Conservation (phyloP, 2,888 invertebrate genomes). For the Chymomyza amoena region DNA sequence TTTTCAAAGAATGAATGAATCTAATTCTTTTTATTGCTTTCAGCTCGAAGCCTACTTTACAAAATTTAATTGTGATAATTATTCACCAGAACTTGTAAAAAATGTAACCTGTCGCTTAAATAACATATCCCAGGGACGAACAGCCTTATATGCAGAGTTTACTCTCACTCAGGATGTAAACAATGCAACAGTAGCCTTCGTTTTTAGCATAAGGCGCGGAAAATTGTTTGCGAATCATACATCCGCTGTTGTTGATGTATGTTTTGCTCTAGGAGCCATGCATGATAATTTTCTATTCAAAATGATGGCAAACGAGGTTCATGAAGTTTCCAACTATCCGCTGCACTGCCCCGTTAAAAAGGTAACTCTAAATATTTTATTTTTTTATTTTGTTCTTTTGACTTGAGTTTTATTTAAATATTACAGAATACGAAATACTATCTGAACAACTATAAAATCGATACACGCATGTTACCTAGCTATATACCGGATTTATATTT, state of each 20-base stretch:
- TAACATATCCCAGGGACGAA: no score
- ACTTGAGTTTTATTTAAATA: no score
- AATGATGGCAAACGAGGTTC: slow-evolving; percentile 3
- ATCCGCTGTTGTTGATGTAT: neutral
- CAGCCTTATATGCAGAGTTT: neutral
- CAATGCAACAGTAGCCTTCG: neutral
- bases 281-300: slow-evolving; percentile 6
- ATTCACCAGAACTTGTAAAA: neutral
- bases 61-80: slow-evolving; percentile 5
- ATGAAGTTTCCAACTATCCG: slow-evolving; percentile 5
- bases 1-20: no score
- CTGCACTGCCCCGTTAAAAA: slow-evolving; percentile 10
- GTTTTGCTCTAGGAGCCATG: neutral
- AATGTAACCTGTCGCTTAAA: neutral
- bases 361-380: neutral
- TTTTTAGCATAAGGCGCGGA: neutral
- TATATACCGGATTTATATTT: slow-evolving; percentile 31
- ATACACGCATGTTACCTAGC: slow-evolving; percentile 21
- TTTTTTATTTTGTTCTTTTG: no score
- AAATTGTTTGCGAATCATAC: neutral
- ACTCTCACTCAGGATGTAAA: neutral
- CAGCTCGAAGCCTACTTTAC: slow-evolving; percentile 1
- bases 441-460: slow-evolving; percentile 16
- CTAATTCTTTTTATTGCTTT: no score
- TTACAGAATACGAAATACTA: no score